Evolutionary conservation across 2,888 invertebrate genomes (phyloP).

Genomic region (Tinea semifulvella): DNA sequence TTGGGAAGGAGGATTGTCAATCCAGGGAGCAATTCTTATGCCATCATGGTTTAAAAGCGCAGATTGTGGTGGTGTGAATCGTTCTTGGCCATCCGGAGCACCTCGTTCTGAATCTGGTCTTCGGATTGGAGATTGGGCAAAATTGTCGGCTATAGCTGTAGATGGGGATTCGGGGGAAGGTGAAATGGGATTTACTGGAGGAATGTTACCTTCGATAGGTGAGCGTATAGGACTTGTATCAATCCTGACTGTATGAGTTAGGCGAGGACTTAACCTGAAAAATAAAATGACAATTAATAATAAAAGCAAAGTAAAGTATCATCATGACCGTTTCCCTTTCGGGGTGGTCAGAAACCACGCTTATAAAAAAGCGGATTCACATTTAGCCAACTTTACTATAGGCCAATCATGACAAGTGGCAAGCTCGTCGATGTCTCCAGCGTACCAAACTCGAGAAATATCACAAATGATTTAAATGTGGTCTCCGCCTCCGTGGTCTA

Average conservation of each 20-base stretch:
- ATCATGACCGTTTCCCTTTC: too few species aligned
- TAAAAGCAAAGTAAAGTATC: too few species aligned
- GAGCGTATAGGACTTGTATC: conserved; percentile 33
- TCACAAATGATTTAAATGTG: too few species aligned
- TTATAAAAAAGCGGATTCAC: too few species aligned
- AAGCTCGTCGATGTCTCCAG: too few species aligned
- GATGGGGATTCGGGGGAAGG: conserved; percentile 40
- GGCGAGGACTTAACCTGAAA: conserved; percentile 35
- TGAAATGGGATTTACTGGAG: conserved; percentile 32
- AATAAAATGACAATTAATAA: conserved; percentile 12
- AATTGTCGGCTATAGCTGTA: conserved; percentile 24
- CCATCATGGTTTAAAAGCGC: conserved; percentile 35
- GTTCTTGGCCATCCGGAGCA: conserved; percentile 55
- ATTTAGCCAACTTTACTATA: too few species aligned
- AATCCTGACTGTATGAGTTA: conserved; percentile 31
- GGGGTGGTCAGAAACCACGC: too few species aligned
- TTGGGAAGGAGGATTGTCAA: conserved; percentile 44
- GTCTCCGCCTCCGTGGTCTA: too few species aligned
- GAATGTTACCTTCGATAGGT: conserved; percentile 30
- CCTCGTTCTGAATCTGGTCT: conserved; percentile 44
- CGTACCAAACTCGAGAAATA: too few species aligned
- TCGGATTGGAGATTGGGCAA: conserved; percentile 26
- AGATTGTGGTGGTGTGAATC: conserved; percentile 49
- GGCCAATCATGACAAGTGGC: too few species aligned
- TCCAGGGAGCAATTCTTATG: conserved; percentile 51